These are phyloP conservation scores for Leptinotarsa lineolata DNA, from an alignment of 1,140 invertebrate genomes.

Conservation along the genomic window DNA sequence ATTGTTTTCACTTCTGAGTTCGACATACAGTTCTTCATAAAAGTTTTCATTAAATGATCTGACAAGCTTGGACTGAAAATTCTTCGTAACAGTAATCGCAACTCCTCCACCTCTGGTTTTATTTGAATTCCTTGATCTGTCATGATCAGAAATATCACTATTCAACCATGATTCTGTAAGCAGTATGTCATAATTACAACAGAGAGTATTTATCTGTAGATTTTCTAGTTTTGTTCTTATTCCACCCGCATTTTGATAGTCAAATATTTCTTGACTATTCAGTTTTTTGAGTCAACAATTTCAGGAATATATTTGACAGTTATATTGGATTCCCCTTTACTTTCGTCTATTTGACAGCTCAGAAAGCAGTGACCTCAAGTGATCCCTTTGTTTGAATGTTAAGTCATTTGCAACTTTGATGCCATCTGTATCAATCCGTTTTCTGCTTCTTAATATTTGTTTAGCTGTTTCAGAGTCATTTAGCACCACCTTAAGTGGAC, in stretches of 20 bases:
- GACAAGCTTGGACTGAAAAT: not conserved
- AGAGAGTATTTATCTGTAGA: not conserved
- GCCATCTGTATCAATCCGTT: too few relatives aligned
- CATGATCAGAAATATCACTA: slow-evolving; percentile 4
- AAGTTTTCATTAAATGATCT: not conserved
- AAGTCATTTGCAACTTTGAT: too few relatives aligned
- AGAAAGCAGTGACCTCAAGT: not conserved
- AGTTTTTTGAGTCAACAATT: slow-evolving; percentile 20
- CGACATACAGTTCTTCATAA: slow-evolving; percentile 10
- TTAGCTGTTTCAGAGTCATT: too few relatives aligned
- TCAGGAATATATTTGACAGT: slow-evolving; percentile 11
- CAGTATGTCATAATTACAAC: slow-evolving; percentile 13
- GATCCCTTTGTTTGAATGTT: slow-evolving; percentile 12
- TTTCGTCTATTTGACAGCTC: slow-evolving; percentile 9
- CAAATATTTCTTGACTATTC: not conserved
- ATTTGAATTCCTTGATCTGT: slow-evolving; percentile 16
- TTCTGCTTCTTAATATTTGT: too few relatives aligned
- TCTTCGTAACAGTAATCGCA: slow-evolving; percentile 1
- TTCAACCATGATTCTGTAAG: slow-evolving; percentile 24
- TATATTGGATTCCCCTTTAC: not conserved
- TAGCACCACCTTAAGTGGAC: not conserved
- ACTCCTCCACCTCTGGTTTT: slow-evolving; percentile 14
- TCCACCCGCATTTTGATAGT: slow-evolving; percentile 23
- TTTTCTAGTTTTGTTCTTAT: slow-evolving; percentile 18
- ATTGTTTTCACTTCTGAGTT: slow-evolving; percentile 15